Conservation (phyloP, 2,797 vertebrate species). For the Crypturellus tataupa region DNA sequence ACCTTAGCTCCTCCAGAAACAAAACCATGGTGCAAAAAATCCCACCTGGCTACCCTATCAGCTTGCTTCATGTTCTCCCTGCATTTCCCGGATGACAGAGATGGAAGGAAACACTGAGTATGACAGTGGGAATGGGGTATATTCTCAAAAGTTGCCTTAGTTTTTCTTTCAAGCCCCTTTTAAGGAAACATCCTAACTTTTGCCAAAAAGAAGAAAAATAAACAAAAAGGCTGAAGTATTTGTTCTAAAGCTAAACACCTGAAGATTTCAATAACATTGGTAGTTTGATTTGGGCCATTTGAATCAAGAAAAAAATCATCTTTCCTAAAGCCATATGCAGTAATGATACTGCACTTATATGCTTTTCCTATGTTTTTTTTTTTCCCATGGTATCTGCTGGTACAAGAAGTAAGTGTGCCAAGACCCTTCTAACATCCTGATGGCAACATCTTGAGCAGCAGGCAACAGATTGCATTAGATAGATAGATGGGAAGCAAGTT, state of each 20-base stretch:
- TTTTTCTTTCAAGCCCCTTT: neutral
- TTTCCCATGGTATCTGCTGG: neutral
- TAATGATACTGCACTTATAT: neutral
- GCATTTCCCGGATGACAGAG: neutral
- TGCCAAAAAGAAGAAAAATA: neutral
- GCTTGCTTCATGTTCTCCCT: neutral
- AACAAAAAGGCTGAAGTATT: neutral
- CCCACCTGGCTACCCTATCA: neutral
- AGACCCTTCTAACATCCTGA: neutral
- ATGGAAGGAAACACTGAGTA: neutral
- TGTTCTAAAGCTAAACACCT: neutral
- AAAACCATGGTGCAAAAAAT: neutral
- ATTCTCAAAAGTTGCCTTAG: neutral
- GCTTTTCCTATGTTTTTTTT: slow-evolving; percentile 13
- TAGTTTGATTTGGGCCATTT: neutral
- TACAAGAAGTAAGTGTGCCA: neutral
- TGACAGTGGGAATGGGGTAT: neutral
- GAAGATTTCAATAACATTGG: neutral
- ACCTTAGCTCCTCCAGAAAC: neutral
- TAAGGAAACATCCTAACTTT: neutral
- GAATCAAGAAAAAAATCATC: neutral
- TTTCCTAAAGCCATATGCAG: neutral
- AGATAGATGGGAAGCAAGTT: neutral
- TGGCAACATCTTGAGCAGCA: neutral
- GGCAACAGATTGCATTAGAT: neutral